Evolutionary conservation across 2,113 vertebrate genomes (phyloP).

Genomic region (Lota lota): DNA sequence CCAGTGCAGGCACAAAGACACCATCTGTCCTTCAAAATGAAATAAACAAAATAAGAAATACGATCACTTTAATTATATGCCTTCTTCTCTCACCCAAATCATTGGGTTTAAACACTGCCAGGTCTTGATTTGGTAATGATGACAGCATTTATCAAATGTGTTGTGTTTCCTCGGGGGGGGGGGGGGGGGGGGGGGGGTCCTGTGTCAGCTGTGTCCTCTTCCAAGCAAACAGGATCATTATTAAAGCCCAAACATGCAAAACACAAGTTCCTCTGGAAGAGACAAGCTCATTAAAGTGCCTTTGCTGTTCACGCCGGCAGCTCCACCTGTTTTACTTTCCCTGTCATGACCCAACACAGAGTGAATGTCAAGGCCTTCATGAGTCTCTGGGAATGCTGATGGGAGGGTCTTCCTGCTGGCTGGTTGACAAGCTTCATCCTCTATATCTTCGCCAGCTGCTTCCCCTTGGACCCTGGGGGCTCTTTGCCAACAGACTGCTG

Average conservation of each 20-base stretch:
- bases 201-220: neutral
- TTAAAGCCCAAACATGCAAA: constrained; percentile 29
- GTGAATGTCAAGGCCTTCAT: constrained; percentile 50
- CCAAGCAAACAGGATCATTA: constrained; percentile 37
- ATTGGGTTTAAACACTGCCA: constrained; percentile 42
- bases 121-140: constrained; percentile 23
- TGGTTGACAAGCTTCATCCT: constrained; percentile 41
- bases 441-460: constrained; percentile 58
- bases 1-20: constrained; percentile 22
- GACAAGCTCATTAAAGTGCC: constrained; percentile 33
- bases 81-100: constrained; percentile 22
- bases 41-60: constrained; percentile 48
- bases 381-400: constrained; percentile 60
- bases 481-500: constrained; percentile 52
- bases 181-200: constrained; percentile 24
- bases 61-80: constrained; percentile 38
- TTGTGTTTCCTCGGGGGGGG: constrained; percentile 30
- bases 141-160: constrained; percentile 34
- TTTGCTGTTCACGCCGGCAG: constrained; percentile 2
- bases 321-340: constrained; percentile 41
- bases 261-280: constrained; percentile 19
- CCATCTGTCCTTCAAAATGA: constrained; percentile 2
- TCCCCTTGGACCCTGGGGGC: constrained; percentile 39
- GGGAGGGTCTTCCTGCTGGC: constrained; percentile 52
- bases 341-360: constrained; percentile 38